These are phyloP conservation scores for Lithophane socia DNA, from an alignment of 2,888 invertebrate species.

Conservation along the genomic window DNA sequence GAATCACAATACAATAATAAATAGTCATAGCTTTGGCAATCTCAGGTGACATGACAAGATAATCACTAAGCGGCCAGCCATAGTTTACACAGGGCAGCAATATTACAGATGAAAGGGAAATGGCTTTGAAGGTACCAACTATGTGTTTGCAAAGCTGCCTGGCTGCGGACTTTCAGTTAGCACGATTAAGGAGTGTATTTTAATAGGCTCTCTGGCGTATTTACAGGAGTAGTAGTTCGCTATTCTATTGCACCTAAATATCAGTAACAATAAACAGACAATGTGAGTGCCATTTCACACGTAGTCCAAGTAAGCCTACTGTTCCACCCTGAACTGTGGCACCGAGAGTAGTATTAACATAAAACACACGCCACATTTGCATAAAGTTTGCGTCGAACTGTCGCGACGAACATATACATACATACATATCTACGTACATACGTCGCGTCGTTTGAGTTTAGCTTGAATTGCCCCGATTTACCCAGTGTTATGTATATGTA, in stretches of 20 bases:
- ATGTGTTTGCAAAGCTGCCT: not conserved
- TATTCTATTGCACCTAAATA: not conserved
- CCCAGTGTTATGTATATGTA: conserved; percentile 3
- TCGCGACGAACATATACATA: conserved; percentile 20
- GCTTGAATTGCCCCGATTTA: conserved; percentile 36
- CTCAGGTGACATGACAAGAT: not conserved
- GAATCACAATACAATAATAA: not conserved
- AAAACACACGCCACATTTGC: conserved; percentile 59
- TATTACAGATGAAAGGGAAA: conserved; percentile 3
- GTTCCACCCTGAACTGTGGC: conserved; percentile 4
- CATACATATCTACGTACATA: not conserved
- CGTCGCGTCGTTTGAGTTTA: conserved; percentile 29
- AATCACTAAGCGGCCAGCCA: not conserved
- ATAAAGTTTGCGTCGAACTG: conserved; percentile 57
- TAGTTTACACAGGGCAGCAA: not conserved
- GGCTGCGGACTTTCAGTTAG: not conserved
- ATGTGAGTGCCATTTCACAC: not conserved
- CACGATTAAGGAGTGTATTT: not conserved
- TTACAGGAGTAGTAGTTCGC: not conserved
- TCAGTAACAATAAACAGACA: not conserved
- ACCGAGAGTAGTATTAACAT: conserved; percentile 51
- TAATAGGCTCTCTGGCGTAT: not conserved
- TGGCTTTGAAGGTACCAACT: not conserved
- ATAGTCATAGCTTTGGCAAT: not conserved
- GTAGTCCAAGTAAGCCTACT: conserved; percentile 36